Percentiles rank a stretch among this genome's conserved stretches.
These are phyloP conservation scores for Rattus rattus DNA, from an alignment of 2,113 vertebrate genomes.

Conservation along the genomic window DNA sequence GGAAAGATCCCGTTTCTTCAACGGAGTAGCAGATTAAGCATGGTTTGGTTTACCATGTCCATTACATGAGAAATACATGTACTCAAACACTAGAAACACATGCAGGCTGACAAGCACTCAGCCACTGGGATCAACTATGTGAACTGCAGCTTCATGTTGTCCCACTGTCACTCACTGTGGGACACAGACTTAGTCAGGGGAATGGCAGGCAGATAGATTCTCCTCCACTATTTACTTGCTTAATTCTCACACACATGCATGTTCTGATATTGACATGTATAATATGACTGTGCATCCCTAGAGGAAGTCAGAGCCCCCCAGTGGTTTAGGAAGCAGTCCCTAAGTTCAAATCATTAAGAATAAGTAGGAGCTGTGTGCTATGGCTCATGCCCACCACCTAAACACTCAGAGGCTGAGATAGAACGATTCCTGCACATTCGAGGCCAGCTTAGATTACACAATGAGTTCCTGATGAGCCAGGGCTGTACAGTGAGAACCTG, in stretches of 20 bases:
- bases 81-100: slow-evolving; percentile 21
- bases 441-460: background rate
- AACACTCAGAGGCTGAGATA: background rate
- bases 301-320: background rate
- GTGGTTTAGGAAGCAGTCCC: slow-evolving; percentile 10
- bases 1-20: slow-evolving; percentile 3
- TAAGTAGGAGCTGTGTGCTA: background rate
- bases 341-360: slow-evolving; percentile 23
- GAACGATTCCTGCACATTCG: background rate
- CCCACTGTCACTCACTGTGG: background rate
- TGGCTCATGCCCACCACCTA: background rate
- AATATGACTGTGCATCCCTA: background rate
- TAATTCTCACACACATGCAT: background rate
- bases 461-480: background rate
- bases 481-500: background rate
- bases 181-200: background rate
- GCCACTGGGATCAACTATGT: background rate
- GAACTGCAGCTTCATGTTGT: background rate
- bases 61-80: background rate
- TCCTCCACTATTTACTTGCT: background rate
- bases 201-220: background rate
- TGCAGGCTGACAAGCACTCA: background rate
- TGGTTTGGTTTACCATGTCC: background rate
- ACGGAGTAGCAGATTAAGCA: slow-evolving; percentile 4
- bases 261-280: background rate